Base-by-base conservation (phyloP, 2,113 vertebrate species). In the Nibea albiflora region DNA sequence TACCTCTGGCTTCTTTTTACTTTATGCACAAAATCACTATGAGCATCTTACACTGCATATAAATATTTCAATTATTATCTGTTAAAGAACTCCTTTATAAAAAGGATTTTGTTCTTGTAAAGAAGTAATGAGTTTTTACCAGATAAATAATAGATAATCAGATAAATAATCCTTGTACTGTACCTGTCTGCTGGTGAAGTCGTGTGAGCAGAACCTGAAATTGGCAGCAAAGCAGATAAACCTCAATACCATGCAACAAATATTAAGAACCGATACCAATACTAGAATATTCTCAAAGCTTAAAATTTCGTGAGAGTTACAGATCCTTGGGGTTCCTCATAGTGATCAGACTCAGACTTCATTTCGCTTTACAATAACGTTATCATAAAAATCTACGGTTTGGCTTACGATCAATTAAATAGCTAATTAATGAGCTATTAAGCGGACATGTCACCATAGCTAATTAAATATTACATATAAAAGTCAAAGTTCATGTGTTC, bases 1-100 rank as follows among this genome's bases (percentile, higher is more conserved):
- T 12, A 93, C 93, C 26, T 94, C 95, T 28, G 82, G 31, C 3
- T 47, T 82, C 66, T 68, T 94, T 86, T 95, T 95, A 83, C 88
- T 95, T 73, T 35, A 91, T 72, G 76, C 14, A 81, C 50, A 83
- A 2, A 78, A 77, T 6, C 1, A 63, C 9, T 0, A 20, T 76
- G 6, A 71, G 22, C 53, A 57, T 52, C 11, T n/a, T 47, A 2
- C 17, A 20, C 1, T n/a, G 16, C 1, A 10, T 11, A 15, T 16
- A 26, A 31, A 67, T 62, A 78, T 62, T 52, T 10, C 1, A 56
- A 14, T 35, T 4, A 49, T 31, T 8, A 39, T 12, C 5, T 2
- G 20, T 58, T 20, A 14, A 26, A 8, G 35, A 35, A 39, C 35
- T 24, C 3, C 11, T 16, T 14, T 22, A 28, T 15, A 16, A 66